Evolutionary conservation across 2,113 vertebrate species (phyloP).

Genomic region (Tragelaphus imberbis): DNA sequence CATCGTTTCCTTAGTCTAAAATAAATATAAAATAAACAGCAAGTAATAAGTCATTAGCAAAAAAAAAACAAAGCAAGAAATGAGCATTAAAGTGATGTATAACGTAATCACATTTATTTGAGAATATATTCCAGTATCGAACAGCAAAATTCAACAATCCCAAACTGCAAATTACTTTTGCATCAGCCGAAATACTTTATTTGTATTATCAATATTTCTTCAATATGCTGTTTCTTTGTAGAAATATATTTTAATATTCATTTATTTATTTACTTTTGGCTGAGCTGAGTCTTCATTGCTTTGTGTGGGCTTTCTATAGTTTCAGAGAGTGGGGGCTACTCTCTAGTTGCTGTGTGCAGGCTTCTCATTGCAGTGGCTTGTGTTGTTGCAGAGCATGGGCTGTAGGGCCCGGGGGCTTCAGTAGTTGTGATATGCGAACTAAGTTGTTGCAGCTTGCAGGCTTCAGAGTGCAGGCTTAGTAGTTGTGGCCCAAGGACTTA

Average conservation of each 20-base stretch:
- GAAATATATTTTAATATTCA: not conserved
- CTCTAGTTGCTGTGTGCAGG: not conserved
- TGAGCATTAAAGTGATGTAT: not conserved
- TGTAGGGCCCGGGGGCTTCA: not conserved
- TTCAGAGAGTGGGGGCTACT: not conserved
- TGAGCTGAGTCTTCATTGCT: not conserved
- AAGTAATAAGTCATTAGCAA: not conserved
- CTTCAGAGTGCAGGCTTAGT: not conserved
- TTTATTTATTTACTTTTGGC: not conserved
- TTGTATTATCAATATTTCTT: not conserved
- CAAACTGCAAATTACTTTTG: not conserved
- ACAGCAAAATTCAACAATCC: not conserved
- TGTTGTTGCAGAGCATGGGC: not conserved
- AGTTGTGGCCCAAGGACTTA: not conserved
- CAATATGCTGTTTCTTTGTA: not conserved
- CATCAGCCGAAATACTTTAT: not conserved
- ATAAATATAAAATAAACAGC: not conserved
- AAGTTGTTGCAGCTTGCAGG: not conserved
- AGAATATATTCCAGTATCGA: not conserved
- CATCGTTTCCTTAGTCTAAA: not conserved
- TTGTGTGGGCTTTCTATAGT: fast-evolving
- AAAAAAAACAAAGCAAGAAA: not conserved
- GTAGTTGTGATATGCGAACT: not conserved
- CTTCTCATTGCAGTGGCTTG: not conserved
- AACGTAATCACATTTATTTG: not conserved